Evolutionary conservation across 2,113 vertebrate genomes (phyloP).

Genomic region (Leptobrachium ailaonicum): DNA sequence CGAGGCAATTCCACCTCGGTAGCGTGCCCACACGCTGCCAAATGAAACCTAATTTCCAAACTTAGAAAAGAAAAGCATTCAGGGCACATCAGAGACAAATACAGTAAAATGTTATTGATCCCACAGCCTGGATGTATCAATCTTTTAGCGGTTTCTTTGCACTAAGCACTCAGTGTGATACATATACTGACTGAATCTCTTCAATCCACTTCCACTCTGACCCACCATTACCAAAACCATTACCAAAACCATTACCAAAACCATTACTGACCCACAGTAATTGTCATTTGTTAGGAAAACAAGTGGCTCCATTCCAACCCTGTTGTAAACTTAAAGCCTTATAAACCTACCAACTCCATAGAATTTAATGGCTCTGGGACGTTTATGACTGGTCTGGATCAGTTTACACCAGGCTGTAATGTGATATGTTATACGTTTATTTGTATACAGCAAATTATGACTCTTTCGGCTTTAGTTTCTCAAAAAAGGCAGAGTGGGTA

Average conservation of each 20-base stretch:
- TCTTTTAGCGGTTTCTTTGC: conserved; percentile 7
- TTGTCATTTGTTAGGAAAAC: too few relatives aligned
- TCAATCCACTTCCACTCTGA: neutral
- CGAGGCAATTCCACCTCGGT: conserved; percentile 10
- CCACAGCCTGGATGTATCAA: conserved; percentile 36
- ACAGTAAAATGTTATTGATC: conserved; percentile 47
- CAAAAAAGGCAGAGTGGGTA: too few relatives aligned
- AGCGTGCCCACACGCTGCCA: conserved; percentile 2
- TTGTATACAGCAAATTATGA: too few relatives aligned
- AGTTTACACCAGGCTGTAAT: too few relatives aligned
- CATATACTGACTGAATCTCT: neutral
- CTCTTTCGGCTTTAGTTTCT: too few relatives aligned
- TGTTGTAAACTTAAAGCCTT: too few relatives aligned
- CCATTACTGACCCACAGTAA: too few relatives aligned
- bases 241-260: neutral
- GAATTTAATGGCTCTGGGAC: too few relatives aligned
- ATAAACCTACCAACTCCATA: too few relatives aligned
- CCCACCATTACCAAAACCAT: neutral
- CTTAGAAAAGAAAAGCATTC: conserved; percentile 38
- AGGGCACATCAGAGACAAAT: conserved; percentile 37
- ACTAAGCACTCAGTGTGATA: conserved; percentile 14
- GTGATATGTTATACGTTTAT: too few relatives aligned
- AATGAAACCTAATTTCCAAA: conserved; percentile 40
- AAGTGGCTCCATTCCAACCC: too few relatives aligned
- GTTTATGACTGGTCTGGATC: too few relatives aligned